Evolutionary conservation across 2,797 vertebrate genomes (phyloP).

Genomic region (Valencia hispanica): DNA sequence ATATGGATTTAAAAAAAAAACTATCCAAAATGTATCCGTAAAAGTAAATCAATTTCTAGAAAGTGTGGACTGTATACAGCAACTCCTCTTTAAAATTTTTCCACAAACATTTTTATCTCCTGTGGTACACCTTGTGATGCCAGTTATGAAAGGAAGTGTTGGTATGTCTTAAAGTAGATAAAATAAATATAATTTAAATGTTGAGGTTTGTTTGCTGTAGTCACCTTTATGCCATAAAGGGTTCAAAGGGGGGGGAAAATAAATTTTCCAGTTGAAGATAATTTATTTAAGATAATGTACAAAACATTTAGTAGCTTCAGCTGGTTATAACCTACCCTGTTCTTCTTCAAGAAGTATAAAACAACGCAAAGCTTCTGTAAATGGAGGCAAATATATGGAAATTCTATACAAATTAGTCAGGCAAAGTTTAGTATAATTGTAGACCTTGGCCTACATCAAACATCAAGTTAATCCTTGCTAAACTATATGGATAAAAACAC

Average conservation of each 20-base stretch:
- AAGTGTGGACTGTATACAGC: not conserved
- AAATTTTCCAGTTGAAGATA: not conserved
- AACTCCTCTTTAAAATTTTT: no score
- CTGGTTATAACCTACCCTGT: not conserved
- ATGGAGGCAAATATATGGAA: constrained; percentile 1
- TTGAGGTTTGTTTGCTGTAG: not conserved
- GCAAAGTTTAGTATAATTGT: not conserved
- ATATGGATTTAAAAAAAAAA: not conserved
- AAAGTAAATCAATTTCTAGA: not conserved
- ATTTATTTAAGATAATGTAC: not conserved
- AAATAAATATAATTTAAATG: not conserved
- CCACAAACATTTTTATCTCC: no score
- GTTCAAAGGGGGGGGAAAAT: not conserved
- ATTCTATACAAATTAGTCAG: not conserved
- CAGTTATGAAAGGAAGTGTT: no score
- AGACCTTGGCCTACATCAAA: not conserved
- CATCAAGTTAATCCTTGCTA: not conserved
- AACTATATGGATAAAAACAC: not conserved
- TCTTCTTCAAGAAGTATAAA: not conserved
- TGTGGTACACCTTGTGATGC: no score
- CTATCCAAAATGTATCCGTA: no score
- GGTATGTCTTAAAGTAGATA: not conserved
- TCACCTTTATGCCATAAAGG: no score
- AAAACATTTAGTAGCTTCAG: not conserved
- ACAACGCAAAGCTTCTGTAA: not conserved